A percentile compares a stretch with the other conserved stretches of the same genome.
Evolutionary conservation across 2,888 invertebrate species (phyloP).

Genomic region (Oscheius sp.): DNA sequence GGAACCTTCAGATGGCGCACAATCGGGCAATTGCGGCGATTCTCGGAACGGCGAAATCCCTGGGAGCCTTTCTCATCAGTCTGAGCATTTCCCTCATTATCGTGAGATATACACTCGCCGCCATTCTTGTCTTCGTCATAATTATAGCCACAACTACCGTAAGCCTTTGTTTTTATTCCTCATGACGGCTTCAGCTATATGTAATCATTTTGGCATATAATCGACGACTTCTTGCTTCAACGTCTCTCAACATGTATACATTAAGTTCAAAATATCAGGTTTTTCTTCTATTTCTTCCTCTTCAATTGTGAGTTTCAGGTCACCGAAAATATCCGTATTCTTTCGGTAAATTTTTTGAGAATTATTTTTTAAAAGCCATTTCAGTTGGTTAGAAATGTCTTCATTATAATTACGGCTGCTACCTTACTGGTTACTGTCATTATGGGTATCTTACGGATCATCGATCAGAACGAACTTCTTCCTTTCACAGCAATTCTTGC

Average conservation of each 20-base stretch:
- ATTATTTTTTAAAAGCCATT: neutral
- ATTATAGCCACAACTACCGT: slow-evolving; percentile 1
- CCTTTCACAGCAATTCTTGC: slow-evolving; percentile 6
- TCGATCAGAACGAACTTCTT: neutral
- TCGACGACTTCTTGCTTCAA: neutral
- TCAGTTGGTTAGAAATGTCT: slow-evolving; percentile 27
- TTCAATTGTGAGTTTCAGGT: too few species aligned
- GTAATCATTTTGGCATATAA: slow-evolving; percentile 17
- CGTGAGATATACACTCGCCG: slow-evolving; percentile 7
- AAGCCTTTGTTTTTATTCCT: neutral
- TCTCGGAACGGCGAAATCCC: neutral
- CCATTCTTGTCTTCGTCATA: neutral
- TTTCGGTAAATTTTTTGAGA: neutral
- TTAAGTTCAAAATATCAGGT: slow-evolving; percentile 29
- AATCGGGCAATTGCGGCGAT: slow-evolving; percentile 13
- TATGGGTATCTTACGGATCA: slow-evolving; percentile 16
- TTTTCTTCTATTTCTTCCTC: too few species aligned
- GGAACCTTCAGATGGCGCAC: slow-evolving; percentile 2
- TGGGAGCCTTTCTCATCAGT: slow-evolving; percentile 6
- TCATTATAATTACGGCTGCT: slow-evolving; percentile 11
- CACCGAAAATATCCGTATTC: slow-evolving; percentile 25
- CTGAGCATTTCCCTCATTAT: slow-evolving; percentile 1
- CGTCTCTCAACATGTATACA: slow-evolving; percentile 17
- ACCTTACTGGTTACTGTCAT: neutral
- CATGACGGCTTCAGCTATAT: slow-evolving; percentile 6